Base-by-base conservation (phyloP, 2,888 invertebrate genomes). In the Apotomis capreana region DNA sequence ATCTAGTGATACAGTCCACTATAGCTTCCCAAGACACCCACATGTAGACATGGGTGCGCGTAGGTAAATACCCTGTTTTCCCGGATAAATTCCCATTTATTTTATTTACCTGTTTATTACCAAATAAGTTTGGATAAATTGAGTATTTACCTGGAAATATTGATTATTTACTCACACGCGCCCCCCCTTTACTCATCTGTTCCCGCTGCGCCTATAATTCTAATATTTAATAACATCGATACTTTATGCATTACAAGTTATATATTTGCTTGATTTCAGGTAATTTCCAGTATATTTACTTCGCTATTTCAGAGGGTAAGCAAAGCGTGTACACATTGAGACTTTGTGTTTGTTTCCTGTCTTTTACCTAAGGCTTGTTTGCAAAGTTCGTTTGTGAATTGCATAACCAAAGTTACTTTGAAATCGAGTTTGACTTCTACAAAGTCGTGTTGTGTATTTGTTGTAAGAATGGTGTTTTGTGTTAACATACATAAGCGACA, bases 351-450 rank as follows among this genome's bases (percentile, higher is more conserved):
- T 58, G 57, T 58, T 51, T 36, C 61, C 60, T 46, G 70, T 40
- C 26, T 60, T 67, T 61, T 55, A 69, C 61, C 26, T 65, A 65
- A 44, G 46, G 54, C 46, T 60, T 54, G 70, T 65, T 65, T 36
- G 15, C 55, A 9, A 67, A 70, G 65, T 70, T 70, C 55, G 60
- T 61, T 67, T 70, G 60, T 54, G 49, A 70, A 65, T 70, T 70
- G 70, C 64, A 70, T 64, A 70, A 70, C 49, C 54, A 65, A 70
- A 62, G 60, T 63, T 51, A 44, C 60, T 9, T 40, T 51, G 58
- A 3, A 58, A 58, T 64, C n/a, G 52, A 15, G 63, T 63, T 58
- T 57, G 26, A 51, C 37, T 55, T 51, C 40, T 55, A 8, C 12
- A 49, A 49, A 55, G 40, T 46, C n/a, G 26, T 59, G 2, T 49